Evolutionary conservation across 2,113 vertebrate genomes (phyloP).

Genomic region (Ictidomys tridecemlineatus): DNA sequence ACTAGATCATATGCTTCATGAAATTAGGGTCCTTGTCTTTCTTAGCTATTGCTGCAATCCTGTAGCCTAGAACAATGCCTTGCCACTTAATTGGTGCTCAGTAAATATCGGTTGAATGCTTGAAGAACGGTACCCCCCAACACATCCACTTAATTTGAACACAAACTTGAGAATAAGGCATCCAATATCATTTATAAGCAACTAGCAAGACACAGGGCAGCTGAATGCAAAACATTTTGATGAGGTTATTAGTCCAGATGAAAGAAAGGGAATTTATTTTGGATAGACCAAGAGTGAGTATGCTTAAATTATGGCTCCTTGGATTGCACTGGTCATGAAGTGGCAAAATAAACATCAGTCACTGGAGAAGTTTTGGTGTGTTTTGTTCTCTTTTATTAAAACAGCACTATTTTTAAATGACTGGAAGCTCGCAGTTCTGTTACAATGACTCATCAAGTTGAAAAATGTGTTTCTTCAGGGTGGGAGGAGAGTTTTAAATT

Average conservation of each 20-base stretch:
- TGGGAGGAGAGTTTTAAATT: slow-evolving; percentile 74
- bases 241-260: slow-evolving; percentile 6
- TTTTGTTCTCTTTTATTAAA: slow-evolving; percentile 68
- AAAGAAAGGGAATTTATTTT: slow-evolving; percentile 59
- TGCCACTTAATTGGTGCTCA: neutral
- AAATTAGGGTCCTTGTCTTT: neutral
- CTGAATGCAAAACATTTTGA: slow-evolving; percentile 14
- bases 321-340: slow-evolving; percentile 40
- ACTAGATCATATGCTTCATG: neutral
- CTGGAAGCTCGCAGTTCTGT: slow-evolving; percentile 62
- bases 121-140: slow-evolving; percentile 44
- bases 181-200: slow-evolving; percentile 39
- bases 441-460: slow-evolving; percentile 71
- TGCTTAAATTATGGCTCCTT: slow-evolving; percentile 52
- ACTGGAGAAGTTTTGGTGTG: slow-evolving; percentile 45
- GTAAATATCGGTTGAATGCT: slow-evolving; percentile 22
- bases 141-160: slow-evolving; percentile 31
- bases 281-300: slow-evolving; percentile 34
- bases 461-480: slow-evolving; percentile 79
- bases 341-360: slow-evolving; percentile 62
- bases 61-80: neutral
- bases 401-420: slow-evolving; percentile 70
- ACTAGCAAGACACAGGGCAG: neutral
- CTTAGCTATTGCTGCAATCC: neutral
- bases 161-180: slow-evolving; percentile 22